A percentile compares a stretch with the other conserved stretches of the same genome.
phyloP scores from a whole-genome alignment of 2,888 invertebrate genomes.

The Amiota communis region DNA sequence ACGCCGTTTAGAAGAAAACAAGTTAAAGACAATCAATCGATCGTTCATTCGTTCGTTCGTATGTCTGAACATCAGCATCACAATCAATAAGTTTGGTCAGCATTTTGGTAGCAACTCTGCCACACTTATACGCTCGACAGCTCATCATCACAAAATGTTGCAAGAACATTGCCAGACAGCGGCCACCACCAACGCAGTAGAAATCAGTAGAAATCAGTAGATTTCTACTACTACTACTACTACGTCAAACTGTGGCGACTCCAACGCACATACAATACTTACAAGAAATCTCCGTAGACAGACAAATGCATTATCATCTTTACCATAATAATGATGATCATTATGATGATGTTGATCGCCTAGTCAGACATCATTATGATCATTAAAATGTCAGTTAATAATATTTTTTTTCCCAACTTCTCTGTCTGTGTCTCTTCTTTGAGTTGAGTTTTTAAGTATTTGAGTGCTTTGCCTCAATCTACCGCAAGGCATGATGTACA shows the following conservation, averaged over 20 bases:
- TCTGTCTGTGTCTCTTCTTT: no score
- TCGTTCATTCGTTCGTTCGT: no score
- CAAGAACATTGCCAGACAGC: constrained; percentile 8
- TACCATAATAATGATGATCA: neutral
- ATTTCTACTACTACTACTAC: no score
- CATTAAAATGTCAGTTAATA: constrained; percentile 69
- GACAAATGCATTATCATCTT: constrained; percentile 5
- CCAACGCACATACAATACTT: constrained; percentile 1
- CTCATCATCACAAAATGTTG: constrained; percentile 33
- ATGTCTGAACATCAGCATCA: no score
- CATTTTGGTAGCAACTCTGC: neutral
- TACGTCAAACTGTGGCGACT: neutral
- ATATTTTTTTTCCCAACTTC: constrained; percentile 52
- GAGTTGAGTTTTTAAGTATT: constrained; percentile 24
- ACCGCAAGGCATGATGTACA: neutral
- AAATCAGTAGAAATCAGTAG: no score
- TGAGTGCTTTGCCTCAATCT: constrained; percentile 23
- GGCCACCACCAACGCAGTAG: constrained; percentile 29
- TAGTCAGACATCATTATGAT: constrained; percentile 66
- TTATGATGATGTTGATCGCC: constrained; percentile 44
- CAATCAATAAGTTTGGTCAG: no score
- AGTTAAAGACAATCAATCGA: constrained; percentile 41
- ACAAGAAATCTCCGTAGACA: neutral
- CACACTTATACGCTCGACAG: neutral
- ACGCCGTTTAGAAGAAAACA: constrained; percentile 61